Evolutionary conservation across 2,888 invertebrate genomes (phyloP).

Genomic region (Trimorus sp.): DNA sequence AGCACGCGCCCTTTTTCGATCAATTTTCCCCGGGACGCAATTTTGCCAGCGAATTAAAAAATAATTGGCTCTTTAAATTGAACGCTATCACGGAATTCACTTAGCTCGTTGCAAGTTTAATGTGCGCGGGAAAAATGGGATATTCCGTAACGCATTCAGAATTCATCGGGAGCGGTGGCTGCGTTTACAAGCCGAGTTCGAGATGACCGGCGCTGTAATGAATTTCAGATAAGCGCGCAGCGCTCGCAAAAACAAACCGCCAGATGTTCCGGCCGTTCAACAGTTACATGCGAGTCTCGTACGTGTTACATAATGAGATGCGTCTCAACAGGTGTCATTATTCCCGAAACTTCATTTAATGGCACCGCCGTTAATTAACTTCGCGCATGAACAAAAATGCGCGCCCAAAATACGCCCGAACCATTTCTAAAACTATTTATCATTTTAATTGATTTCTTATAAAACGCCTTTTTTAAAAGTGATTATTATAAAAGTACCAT

Average conservation of each 20-base stretch:
- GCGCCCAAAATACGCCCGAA: too few species aligned
- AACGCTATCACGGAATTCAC: slow-evolving; percentile 42
- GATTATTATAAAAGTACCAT: too few species aligned
- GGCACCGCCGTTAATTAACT: slow-evolving; percentile 45
- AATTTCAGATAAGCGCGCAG: slow-evolving; percentile 62
- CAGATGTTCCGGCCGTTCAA: slow-evolving; percentile 62
- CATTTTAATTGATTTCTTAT: too few species aligned
- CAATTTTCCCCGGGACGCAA: not conserved
- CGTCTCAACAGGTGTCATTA: slow-evolving; percentile 67
- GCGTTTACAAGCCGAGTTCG: slow-evolving; percentile 41
- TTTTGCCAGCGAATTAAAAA: slow-evolving; percentile 19
- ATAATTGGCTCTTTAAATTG: slow-evolving; percentile 36
- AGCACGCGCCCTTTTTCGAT: not conserved
- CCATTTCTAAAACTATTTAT: too few species aligned
- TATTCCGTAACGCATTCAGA: slow-evolving; percentile 38
- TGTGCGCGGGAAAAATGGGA: slow-evolving; percentile 35
- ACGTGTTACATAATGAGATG: slow-evolving; percentile 65
- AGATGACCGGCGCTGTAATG: slow-evolving; percentile 59
- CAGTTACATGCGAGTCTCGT: slow-evolving; percentile 48
- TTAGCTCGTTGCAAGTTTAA: slow-evolving; percentile 50
- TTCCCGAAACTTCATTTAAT: slow-evolving; percentile 59
- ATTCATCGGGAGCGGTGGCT: slow-evolving; percentile 36
- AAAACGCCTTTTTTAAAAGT: too few species aligned
- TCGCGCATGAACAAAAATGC: slow-evolving; percentile 10
- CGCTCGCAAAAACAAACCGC: slow-evolving; percentile 62